Evolutionary conservation across 2,888 invertebrate species (phyloP).

Genomic region (Tetrapedia diversipes): DNA sequence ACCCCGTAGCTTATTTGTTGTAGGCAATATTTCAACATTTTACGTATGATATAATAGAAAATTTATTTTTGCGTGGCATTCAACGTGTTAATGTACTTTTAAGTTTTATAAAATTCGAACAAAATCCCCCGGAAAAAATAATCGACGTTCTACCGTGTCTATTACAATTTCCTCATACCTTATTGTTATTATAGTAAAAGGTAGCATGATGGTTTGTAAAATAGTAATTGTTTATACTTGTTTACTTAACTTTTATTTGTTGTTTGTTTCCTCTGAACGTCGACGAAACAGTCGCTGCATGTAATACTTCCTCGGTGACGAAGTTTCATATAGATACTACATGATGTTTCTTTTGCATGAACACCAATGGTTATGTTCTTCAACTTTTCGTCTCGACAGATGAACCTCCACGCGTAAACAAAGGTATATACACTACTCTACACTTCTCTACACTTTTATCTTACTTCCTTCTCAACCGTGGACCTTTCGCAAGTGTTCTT

Average conservation of each 20-base stretch:
- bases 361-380: conserved; percentile 78
- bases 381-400: conserved; percentile 80
- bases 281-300: conserved; percentile 37
- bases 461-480: conserved; percentile 53
- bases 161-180: conserved; percentile 4
- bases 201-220: conserved; percentile 13
- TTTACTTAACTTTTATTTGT: conserved; percentile 43
- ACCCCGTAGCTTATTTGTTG: no score
- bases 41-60: no score
- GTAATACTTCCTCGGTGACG: conserved; percentile 37
- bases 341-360: conserved; percentile 82
- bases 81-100: no score
- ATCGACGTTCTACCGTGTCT: background rate
- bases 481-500: no score
- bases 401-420: conserved; percentile 78
- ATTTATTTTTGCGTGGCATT: no score
- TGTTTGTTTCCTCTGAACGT: conserved; percentile 29
- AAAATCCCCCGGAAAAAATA: conserved; percentile 5
- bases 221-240: conserved; percentile 21
- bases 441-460: conserved; percentile 71
- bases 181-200: background rate
- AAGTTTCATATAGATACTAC: conserved; percentile 69
- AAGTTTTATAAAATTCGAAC: no score
- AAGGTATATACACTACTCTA: conserved; percentile 80
- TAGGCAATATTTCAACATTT: no score